phyloP scores from a whole-genome alignment of 2,113 vertebrate genomes.

The Corythoichthys haematopterus region DNA sequence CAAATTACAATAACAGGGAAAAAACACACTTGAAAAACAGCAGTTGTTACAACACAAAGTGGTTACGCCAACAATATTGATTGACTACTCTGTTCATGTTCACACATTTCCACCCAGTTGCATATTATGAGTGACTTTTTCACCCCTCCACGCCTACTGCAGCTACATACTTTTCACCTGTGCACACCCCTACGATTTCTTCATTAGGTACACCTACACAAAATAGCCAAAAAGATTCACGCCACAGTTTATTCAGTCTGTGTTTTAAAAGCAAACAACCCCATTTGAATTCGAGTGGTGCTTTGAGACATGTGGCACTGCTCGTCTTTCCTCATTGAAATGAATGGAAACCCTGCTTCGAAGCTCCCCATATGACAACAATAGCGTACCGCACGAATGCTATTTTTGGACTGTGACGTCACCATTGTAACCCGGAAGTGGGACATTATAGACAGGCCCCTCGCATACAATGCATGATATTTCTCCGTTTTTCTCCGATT shows the following conservation, averaged over 20 bases:
- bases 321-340: too few relatives aligned
- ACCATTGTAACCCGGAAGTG: too few relatives aligned
- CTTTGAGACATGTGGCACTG: too few relatives aligned
- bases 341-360: too few relatives aligned
- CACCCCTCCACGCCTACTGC: constrained; percentile 53
- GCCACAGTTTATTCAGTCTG: not conserved
- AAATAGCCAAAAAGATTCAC: not conserved
- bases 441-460: too few relatives aligned
- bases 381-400: too few relatives aligned
- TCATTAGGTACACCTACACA: not conserved
- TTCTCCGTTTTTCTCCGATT: too few relatives aligned
- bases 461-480: too few relatives aligned
- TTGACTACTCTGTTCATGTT: constrained; percentile 50
- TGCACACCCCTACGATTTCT: not conserved
- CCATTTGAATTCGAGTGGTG: too few relatives aligned
- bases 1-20: constrained; percentile 19
- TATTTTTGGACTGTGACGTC: too few relatives aligned
- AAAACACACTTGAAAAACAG: constrained; percentile 47
- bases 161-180: constrained; percentile 69
- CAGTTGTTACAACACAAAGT: constrained; percentile 61
- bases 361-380: too few relatives aligned
- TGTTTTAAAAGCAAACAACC: too few relatives aligned
- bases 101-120: constrained; percentile 71
- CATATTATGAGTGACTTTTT: constrained; percentile 75
- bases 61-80: constrained; percentile 66